Evolutionary conservation across 2,888 invertebrate species (phyloP), one percentile per base, ranked within the genome.

Genomic region (Caenorhabditis japonica): DNA sequence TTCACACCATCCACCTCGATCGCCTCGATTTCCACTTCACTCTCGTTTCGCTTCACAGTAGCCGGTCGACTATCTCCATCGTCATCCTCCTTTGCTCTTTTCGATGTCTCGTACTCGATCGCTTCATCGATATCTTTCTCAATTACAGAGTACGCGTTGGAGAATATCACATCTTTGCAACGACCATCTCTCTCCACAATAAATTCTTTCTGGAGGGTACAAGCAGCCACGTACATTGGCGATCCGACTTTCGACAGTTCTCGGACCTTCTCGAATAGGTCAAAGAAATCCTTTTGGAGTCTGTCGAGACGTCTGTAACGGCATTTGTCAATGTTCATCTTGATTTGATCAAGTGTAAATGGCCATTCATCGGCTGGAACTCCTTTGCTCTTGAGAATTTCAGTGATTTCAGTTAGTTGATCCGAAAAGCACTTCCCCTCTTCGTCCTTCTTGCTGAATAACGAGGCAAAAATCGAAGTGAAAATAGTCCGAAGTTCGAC

Each of bases 361-460:
- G 93, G 94, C 55, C 94, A 80, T 10, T 83, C 79, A 0, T 74
- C 74, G 3, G 71, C 59, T 0, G 76, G 92, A 86, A 84, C 64
- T 25, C 83, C 92, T 82, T 92, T 92, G 8, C 79, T 91, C 39
- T 75, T 79, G 36, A 85, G 64, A 3, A 87, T 93, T 93, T 95
- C 95, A 0, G 94, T 93, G 23, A 96, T 89, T 87, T 97, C 97
- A 0, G 94, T 60, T 21, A 97, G 92, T 2, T 95, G 95, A 90
- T 97, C 97, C 1, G 95, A 94, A 89, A 93, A 96, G 87, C 96
- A 97, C 66, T 97, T 91, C 46, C 97, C 97, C 88, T 97, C 95
- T 84, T 94, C 94, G 88, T 97, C 97, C 85, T 95, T 94, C 88
- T 96, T 94, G 88, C 95, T 97, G 88, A 96, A 96, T 3, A 96